These are phyloP conservation scores for Acyrthosiphon pisum DNA, from an alignment of 1,140 invertebrate genomes.

Conservation along the genomic window DNA sequence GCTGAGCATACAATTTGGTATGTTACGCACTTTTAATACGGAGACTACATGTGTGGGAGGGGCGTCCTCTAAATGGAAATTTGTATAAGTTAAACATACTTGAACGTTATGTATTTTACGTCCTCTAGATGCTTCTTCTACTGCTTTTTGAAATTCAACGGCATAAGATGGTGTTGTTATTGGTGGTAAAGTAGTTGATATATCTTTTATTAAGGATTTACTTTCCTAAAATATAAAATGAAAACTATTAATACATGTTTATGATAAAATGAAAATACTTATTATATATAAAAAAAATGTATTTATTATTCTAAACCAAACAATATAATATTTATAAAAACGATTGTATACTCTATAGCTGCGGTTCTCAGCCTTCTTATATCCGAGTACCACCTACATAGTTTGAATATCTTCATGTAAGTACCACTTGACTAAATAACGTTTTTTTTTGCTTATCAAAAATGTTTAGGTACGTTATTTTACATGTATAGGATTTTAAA, in stretches of 20 bases:
- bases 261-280: not conserved
- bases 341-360: not conserved
- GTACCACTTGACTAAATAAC: too few species aligned
- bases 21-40: too few species aligned
- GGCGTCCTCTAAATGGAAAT: not conserved
- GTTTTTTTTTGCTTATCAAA: too few species aligned
- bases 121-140: constrained; percentile 71
- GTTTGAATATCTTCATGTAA: too few species aligned
- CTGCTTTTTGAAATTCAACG: constrained; percentile 72
- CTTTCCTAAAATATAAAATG: constrained; percentile 59
- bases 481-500: too few species aligned
- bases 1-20: too few species aligned
- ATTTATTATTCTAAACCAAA: not conserved
- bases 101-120: constrained; percentile 70
- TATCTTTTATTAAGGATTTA: constrained; percentile 64
- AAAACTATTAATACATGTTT: not conserved
- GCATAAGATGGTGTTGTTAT: constrained; percentile 71
- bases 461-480: too few species aligned
- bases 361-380: too few species aligned
- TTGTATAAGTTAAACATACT: constrained; percentile 62
- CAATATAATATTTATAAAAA: not conserved
- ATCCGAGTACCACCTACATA: too few species aligned
- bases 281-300: not conserved
- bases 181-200: constrained; percentile 64
- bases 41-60: too few species aligned